A percentile compares a stretch with the other conserved stretches of the same genome.
Conservation (phyloP, 2,113 vertebrate genomes). For the Pituophis catenifer region DNA sequence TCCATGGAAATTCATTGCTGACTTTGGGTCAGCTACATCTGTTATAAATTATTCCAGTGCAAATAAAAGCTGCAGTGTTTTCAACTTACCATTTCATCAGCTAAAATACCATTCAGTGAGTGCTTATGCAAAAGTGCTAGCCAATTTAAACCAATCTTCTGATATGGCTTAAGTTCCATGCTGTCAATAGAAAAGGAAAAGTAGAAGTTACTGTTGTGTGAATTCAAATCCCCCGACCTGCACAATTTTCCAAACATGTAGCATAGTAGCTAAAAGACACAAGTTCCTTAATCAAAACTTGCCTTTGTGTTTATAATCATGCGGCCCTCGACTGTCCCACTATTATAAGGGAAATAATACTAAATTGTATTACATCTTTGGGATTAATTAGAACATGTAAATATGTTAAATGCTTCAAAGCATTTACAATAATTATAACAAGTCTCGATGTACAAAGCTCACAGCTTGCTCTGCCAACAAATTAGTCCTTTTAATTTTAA, state of each 20-base stretch:
- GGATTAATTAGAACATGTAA: not conserved
- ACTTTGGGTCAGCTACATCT: not conserved
- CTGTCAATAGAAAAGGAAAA: slow-evolving; percentile 69
- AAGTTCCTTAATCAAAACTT: not conserved
- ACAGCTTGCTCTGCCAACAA: not conserved
- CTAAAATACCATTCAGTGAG: slow-evolving; percentile 90
- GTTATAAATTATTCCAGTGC: not conserved
- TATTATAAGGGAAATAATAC: not conserved
- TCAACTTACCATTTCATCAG: slow-evolving; percentile 95
- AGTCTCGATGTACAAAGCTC: not conserved
- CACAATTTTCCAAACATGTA: not conserved
- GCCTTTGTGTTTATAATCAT: not conserved
- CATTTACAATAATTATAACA: not conserved
- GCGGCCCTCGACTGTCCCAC: not conserved
- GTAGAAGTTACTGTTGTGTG: not conserved
- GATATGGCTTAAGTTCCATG: slow-evolving; percentile 88
- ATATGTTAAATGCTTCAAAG: not conserved
- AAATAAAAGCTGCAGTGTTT: not conserved
- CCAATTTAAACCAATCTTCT: slow-evolving; percentile 96
- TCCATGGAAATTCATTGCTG: not conserved
- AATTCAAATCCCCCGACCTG: not conserved
- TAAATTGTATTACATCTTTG: not conserved
- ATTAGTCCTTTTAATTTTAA: not conserved
- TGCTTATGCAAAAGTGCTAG: slow-evolving; percentile 89
- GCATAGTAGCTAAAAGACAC: not conserved